phyloP scores from a whole-genome alignment of 2,797 vertebrate species.

The Lepus oiostolus region DNA sequence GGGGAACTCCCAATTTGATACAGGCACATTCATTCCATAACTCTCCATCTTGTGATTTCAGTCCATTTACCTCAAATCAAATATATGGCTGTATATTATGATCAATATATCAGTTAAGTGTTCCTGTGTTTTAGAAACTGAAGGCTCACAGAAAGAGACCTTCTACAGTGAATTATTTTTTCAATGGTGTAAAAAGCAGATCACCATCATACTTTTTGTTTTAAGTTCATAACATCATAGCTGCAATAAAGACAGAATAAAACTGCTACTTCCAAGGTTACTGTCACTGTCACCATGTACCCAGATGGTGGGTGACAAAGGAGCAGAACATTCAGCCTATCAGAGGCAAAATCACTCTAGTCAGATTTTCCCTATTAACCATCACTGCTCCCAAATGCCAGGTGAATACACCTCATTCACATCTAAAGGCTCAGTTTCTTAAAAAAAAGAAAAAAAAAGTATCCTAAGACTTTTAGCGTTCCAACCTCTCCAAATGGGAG shows the following conservation, averaged over 20 bases:
- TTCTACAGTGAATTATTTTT: neutral
- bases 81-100: neutral
- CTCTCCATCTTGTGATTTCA: neutral
- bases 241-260: neutral
- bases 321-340: neutral
- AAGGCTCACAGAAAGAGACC: neutral
- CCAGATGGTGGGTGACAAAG: neutral
- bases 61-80: neutral
- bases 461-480: neutral
- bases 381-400: neutral
- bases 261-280: neutral
- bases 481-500: neutral
- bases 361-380: neutral
- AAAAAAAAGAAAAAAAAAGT: neutral
- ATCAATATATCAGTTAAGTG: neutral
- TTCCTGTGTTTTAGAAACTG: constrained; percentile 23
- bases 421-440: neutral
- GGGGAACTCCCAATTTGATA: neutral
- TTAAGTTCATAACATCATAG: neutral
- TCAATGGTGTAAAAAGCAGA: neutral
- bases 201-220: neutral
- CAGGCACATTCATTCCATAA: neutral
- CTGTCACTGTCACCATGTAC: neutral
- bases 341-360: neutral
- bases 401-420: neutral